Base-by-base conservation (phyloP, 2,797 vertebrate species). In the Buphagus erythrorhynchus region DNA sequence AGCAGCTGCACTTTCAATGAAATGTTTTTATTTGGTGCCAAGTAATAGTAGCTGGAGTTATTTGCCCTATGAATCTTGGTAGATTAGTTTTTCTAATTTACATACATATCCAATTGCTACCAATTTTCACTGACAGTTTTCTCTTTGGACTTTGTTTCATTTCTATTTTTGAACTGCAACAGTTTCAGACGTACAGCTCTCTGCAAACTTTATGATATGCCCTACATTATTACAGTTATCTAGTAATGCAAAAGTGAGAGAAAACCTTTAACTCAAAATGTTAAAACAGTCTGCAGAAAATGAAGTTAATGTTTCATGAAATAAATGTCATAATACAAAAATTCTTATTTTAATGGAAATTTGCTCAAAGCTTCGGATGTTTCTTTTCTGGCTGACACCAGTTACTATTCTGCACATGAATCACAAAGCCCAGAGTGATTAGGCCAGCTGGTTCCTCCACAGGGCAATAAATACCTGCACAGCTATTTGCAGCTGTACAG, bases 71-170 rank as follows among this genome's bases (percentile, higher is more conserved):
- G 91, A 95, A 97, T 96, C 94, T 94, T 28, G 1, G 82, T 95
- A 97, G 94, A 97, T 96, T 97, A 95, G 74, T 85, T 96, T 97
- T 94, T 84, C 88, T 91, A 96, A 97, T 97, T 97, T 97, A 93
- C 90, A 95, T 94, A 93, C 82, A 79, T 94, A 95, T 88, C 86
- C 94, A 95, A 96, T 96, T 97, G 93, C 94, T 74, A 93, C 93
- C 93, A 94, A 95, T 97, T 96, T 92, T 77, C 95, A 93, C 66
- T 96, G 96, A 78, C 82, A 74, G 69, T 94, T 95, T 96, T 93
- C 88, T 95, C 68, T 87, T 91, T 86, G 88, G 91, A 88, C 83
- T 92, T 94, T 74, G 58, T 93, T 96, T 83, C 84, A 38, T 91
- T 94, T 94, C 79, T 96, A 81, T 93, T 95, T 95, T 91, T 83